Conservation (phyloP, 2,113 vertebrate genomes). For the Cottus gobio region DNA sequence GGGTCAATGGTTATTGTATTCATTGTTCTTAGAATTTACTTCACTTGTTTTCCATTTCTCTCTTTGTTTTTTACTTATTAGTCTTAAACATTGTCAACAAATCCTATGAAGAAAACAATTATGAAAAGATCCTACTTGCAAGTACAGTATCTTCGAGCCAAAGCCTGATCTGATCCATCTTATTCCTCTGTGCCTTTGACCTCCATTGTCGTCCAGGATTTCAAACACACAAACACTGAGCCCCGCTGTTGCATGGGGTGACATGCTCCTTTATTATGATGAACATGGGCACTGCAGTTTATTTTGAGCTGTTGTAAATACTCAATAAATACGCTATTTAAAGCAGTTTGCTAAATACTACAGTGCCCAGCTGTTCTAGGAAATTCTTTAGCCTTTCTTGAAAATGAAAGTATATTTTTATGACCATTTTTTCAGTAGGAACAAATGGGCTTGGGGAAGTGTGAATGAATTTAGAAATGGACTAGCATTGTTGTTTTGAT, state of each 20-base stretch:
- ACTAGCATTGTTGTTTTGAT: not conserved
- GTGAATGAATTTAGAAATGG: not conserved
- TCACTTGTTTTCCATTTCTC: not conserved
- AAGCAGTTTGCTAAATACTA: not conserved
- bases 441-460: not conserved
- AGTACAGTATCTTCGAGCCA: not conserved
- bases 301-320: not conserved
- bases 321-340: not conserved
- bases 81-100: not conserved
- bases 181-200: not conserved
- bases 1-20: not conserved
- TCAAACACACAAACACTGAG: not conserved
- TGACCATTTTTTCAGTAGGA: not conserved
- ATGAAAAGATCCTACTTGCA: not conserved
- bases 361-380: not conserved
- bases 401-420: not conserved
- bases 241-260: not conserved
- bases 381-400: not conserved
- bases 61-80: not conserved
- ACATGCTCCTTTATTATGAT: not conserved
- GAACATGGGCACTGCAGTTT: not conserved
- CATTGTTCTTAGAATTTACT: not conserved
- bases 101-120: not conserved
- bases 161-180: not conserved
- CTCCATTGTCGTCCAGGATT: not conserved